Percentiles rank a stretch among this genome's conserved stretches.
Evolutionary conservation across 2,113 vertebrate species (phyloP).

Genomic region (Nyctibius bracteatus): DNA sequence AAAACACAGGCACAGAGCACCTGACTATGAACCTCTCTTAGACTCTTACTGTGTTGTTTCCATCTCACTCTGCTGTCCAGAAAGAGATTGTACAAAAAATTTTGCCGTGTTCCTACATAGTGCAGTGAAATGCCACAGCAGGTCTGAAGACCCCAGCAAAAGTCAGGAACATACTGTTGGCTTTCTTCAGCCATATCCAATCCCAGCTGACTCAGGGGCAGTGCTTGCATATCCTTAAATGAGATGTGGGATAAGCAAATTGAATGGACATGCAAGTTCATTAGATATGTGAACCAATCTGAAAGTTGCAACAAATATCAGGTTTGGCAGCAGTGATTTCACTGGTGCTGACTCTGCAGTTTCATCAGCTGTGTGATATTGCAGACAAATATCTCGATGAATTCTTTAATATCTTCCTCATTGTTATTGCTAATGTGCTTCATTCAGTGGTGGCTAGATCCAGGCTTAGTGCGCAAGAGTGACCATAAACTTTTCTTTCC

Average conservation of each 20-base stretch:
- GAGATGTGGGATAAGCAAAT: background rate
- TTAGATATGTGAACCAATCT: background rate
- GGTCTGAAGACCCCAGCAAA: background rate
- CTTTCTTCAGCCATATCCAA: background rate
- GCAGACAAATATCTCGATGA: background rate
- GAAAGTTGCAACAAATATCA: background rate
- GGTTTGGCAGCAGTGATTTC: background rate
- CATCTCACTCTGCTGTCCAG: background rate
- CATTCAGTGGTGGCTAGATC: background rate
- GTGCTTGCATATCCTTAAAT: background rate
- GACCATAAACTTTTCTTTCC: background rate
- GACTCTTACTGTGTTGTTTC: background rate
- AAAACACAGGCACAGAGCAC: background rate
- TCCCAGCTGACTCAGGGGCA: background rate
- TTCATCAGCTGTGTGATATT: background rate
- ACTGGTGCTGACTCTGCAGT: background rate
- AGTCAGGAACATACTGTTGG: accelerated
- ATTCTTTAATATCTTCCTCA: background rate
- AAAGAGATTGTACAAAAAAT: background rate
- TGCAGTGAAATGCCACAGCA: background rate
- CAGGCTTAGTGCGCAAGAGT: background rate
- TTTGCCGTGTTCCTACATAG: background rate
- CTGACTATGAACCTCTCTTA: background rate
- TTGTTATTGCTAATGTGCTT: background rate
- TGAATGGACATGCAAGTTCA: background rate